Percentiles rank a stretch among this genome's conserved stretches.
phyloP scores from a whole-genome alignment of 1,140 invertebrate genomes.

The Laupala kohalensis region DNA sequence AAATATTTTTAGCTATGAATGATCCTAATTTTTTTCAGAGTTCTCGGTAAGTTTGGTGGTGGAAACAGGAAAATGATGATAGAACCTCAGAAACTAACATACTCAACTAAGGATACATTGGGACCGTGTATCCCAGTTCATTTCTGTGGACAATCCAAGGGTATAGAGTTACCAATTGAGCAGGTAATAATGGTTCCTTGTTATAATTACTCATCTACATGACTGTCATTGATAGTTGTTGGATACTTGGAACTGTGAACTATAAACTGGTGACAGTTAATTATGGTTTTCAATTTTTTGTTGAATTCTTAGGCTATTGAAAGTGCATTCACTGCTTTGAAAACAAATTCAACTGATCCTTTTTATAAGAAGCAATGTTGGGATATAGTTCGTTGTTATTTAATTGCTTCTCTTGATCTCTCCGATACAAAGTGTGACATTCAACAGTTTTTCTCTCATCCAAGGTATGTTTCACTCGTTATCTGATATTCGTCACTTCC shows the following conservation, averaged over 20 bases:
- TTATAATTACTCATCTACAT: too few species aligned
- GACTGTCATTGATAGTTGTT: too few species aligned
- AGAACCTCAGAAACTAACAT: conserved; percentile 85
- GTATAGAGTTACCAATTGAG: conserved; percentile 77
- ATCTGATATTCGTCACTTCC: background rate
- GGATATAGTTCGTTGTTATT: conserved; percentile 85
- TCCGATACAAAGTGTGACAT: conserved; percentile 66
- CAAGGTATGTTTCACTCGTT: conserved; percentile 26
- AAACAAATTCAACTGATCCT: conserved; percentile 62
- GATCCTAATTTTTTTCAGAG: conserved; percentile 40
- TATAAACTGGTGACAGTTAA: too few species aligned
- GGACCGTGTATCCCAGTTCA: conserved; percentile 71
- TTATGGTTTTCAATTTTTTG: too few species aligned
- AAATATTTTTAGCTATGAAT: too few species aligned
- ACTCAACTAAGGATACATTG: conserved; percentile 61
- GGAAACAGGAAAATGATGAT: conserved; percentile 97
- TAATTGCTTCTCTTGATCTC: conserved; percentile 69
- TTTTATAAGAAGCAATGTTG: conserved; percentile 86
- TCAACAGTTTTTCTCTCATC: conserved; percentile 71
- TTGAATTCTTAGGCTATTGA: conserved; percentile 65
- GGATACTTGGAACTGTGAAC: too few species aligned
- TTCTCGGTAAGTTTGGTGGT: conserved; percentile 95
- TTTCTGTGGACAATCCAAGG: conserved; percentile 72
- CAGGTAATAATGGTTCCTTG: conserved; percentile 42
- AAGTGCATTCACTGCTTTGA: conserved; percentile 72